Percentiles rank a stretch among this genome's conserved stretches.
These are phyloP conservation scores for Gastracanthus pulcherrimus DNA, from an alignment of 2,888 invertebrate species.

Conservation along the genomic window DNA sequence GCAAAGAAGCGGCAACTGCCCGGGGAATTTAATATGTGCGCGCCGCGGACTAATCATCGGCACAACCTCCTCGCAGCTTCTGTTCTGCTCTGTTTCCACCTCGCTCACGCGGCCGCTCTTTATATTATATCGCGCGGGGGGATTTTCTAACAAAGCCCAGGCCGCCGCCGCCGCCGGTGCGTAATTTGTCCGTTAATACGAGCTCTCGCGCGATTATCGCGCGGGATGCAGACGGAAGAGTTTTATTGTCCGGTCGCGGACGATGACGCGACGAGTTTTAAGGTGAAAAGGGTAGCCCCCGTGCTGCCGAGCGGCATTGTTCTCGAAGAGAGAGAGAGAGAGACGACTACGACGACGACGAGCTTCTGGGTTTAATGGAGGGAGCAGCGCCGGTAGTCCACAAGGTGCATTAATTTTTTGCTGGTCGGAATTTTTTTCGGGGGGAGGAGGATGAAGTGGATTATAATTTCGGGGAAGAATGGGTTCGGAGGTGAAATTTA, in stretches of 20 bases:
- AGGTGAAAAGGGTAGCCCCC: conserved; percentile 15
- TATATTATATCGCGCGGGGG: background rate
- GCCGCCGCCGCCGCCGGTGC: background rate
- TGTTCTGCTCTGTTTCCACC: background rate
- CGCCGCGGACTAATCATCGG: conserved; percentile 49
- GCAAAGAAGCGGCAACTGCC: background rate
- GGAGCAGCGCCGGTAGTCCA: background rate
- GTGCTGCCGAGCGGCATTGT: background rate
- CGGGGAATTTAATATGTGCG: conserved; percentile 59
- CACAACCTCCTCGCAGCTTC: background rate
- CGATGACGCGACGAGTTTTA: conserved; percentile 26
- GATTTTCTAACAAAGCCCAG: conserved; percentile 6
- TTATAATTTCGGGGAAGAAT: background rate
- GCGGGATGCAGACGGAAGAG: conserved; percentile 8
- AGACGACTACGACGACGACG: background rate
- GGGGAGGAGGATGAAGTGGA: background rate
- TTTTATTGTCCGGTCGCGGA: conserved; percentile 36
- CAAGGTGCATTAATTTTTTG: conserved; percentile 9
- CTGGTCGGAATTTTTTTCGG: background rate
- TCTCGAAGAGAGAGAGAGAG: background rate
- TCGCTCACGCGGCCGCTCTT: too few species aligned
- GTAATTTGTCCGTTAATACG: conserved; percentile 28
- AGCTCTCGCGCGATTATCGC: background rate
- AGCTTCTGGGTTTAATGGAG: conserved; percentile 12
- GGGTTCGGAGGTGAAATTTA: background rate